Evolutionary conservation across 2,797 vertebrate species (phyloP).

Genomic region (Semaprochilodus insignis): DNA sequence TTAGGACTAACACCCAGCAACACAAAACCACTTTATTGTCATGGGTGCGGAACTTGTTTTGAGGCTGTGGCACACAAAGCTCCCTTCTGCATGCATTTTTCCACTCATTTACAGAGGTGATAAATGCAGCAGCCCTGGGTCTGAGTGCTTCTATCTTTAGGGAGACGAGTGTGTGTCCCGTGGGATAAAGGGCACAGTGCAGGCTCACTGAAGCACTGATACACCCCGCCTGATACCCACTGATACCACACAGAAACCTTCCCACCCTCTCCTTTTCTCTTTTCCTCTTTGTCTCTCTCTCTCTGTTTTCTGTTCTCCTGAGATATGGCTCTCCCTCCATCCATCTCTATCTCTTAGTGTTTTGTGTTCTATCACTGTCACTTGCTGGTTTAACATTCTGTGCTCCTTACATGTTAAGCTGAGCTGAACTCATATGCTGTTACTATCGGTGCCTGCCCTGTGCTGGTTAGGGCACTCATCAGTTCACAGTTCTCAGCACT

Average conservation of each 20-base stretch:
- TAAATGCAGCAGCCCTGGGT: slow-evolving; percentile 78
- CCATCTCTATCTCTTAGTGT: background rate
- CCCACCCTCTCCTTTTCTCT: slow-evolving; percentile 56
- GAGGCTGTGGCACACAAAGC: slow-evolving; percentile 28
- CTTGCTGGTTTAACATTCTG: slow-evolving; percentile 18
- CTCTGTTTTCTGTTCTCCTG: slow-evolving; percentile 17
- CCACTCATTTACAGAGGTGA: slow-evolving; percentile 78
- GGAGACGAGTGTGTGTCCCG: slow-evolving; percentile 77
- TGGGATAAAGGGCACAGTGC: slow-evolving; percentile 81
- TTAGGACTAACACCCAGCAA: slow-evolving; percentile 23
- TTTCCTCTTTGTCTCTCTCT: background rate
- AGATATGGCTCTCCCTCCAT: slow-evolving; percentile 56
- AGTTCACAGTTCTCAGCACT: slow-evolving; percentile 17
- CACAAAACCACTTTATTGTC: slow-evolving; percentile 42
- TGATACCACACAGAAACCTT: slow-evolving; percentile 66
- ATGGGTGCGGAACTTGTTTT: slow-evolving; percentile 54
- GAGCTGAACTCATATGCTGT: slow-evolving; percentile 19
- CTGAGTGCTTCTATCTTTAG: slow-evolving; percentile 76
- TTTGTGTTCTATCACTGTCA: slow-evolving; percentile 71
- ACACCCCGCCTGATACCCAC: slow-evolving; percentile 76
- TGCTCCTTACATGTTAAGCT: background rate
- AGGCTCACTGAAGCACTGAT: slow-evolving; percentile 78
- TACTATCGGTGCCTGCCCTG: slow-evolving; percentile 8
- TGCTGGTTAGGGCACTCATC: slow-evolving; percentile 14
- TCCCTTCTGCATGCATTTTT: slow-evolving; percentile 69